A percentile compares a stretch with the other conserved stretches of the same genome.
phyloP scores from a whole-genome alignment of 2,113 vertebrate species.

The Microcebus jonahi region DNA sequence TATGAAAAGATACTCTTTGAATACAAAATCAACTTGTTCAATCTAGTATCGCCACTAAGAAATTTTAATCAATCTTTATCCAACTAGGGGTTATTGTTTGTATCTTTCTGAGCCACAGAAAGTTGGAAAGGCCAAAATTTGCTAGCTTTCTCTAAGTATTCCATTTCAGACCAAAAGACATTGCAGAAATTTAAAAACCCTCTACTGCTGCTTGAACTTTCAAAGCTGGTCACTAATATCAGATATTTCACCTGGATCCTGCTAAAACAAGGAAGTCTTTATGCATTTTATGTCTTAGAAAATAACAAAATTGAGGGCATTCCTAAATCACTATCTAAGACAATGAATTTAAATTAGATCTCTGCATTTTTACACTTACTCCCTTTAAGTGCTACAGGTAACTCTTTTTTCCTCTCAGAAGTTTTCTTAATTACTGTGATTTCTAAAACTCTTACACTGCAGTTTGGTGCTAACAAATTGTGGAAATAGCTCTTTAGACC shows the following conservation, averaged over 20 bases:
- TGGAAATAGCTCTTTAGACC: neutral
- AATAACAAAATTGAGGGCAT: neutral
- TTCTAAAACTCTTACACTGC: neutral
- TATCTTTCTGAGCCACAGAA: neutral
- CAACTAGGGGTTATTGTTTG: neutral
- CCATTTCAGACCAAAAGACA: neutral
- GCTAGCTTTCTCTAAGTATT: neutral
- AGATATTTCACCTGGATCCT: neutral
- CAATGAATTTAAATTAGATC: neutral
- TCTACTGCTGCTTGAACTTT: neutral
- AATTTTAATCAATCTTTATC: neutral
- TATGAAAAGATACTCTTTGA: neutral
- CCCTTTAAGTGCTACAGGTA: neutral
- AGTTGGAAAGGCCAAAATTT: neutral
- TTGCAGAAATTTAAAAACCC: neutral
- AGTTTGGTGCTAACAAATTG: constrained; percentile 21
- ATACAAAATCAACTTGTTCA: neutral
- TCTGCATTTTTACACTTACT: neutral
- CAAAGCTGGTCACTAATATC: neutral
- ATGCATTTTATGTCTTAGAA: neutral
- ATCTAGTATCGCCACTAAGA: neutral
- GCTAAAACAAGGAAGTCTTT: neutral
- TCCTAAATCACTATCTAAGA: neutral
- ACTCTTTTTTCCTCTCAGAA: neutral
- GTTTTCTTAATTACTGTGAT: constrained; percentile 23